A percentile compares a stretch with the other conserved stretches of the same genome.
Evolutionary conservation across 2,113 vertebrate species (phyloP).

Genomic region (Paraplagusia blochii): DNA sequence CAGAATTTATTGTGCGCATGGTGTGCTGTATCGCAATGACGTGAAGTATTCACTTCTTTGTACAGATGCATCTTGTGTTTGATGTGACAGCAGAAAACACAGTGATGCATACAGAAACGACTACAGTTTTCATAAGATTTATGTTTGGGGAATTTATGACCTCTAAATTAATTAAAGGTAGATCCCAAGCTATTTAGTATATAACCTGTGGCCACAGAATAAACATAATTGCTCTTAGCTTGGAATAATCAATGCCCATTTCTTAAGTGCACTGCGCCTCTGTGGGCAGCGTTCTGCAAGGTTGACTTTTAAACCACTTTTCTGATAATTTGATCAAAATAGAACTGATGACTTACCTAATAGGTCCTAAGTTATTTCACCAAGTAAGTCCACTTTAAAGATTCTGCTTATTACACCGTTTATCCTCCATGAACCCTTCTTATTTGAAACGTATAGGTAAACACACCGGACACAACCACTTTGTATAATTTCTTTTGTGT

Average conservation of each 20-base stretch:
- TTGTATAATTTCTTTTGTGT: no score
- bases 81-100: slow-evolving; percentile 24
- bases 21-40: no score
- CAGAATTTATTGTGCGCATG: no score
- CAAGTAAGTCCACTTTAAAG: background rate
- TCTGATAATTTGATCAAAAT: slow-evolving; percentile 15
- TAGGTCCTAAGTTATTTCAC: background rate
- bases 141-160: slow-evolving; percentile 20
- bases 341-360: background rate
- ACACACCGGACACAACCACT: background rate
- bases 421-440: background rate
- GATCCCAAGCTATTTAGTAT: slow-evolving; percentile 32
- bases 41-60: no score
- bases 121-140: slow-evolving; percentile 16
- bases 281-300: slow-evolving; percentile 19
- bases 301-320: slow-evolving; percentile 31
- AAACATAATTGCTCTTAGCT: slow-evolving; percentile 26
- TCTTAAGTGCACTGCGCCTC: slow-evolving; percentile 19
- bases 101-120: background rate
- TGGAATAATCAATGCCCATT: slow-evolving; percentile 38
- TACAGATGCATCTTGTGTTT: slow-evolving; percentile 43
- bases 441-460: background rate
- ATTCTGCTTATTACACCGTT: background rate
- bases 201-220: slow-evolving; percentile 22
- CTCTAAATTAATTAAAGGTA: slow-evolving; percentile 41